Evolutionary conservation across 2,797 vertebrate species (phyloP).

Genomic region (Dicrostonyx torquatus): DNA sequence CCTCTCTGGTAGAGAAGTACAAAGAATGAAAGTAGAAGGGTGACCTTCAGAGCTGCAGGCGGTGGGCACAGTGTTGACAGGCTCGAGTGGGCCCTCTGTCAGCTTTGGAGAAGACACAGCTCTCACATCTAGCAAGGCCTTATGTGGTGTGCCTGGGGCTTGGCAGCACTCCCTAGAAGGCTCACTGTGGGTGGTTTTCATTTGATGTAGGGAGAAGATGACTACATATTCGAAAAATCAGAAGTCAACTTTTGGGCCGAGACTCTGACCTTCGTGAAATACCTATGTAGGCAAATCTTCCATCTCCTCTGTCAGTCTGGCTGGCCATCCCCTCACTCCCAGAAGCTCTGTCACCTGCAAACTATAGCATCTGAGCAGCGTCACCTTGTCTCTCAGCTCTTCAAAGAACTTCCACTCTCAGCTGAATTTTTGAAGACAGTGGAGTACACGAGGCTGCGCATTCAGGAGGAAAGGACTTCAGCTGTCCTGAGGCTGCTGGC

Average conservation of each 20-base stretch:
- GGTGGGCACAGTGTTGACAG: slow-evolving; percentile 17
- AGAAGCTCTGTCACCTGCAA: slow-evolving; percentile 80
- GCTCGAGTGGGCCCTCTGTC: not conserved
- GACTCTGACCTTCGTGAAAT: slow-evolving; percentile 89
- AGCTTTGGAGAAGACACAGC: not conserved
- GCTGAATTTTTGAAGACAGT: slow-evolving; percentile 91
- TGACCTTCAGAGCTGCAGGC: slow-evolving; percentile 57
- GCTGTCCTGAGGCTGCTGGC: slow-evolving; percentile 87
- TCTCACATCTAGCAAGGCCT: not conserved
- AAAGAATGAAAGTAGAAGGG: slow-evolving; percentile 56
- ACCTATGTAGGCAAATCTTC: slow-evolving; percentile 89
- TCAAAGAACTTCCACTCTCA: slow-evolving; percentile 87
- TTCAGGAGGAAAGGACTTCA: slow-evolving; percentile 87
- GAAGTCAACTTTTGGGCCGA: slow-evolving; percentile 97
- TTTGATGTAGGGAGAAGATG: slow-evolving; percentile 90
- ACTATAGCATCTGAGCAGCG: slow-evolving; percentile 82
- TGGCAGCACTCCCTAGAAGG: not conserved
- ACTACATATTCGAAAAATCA: slow-evolving; percentile 95
- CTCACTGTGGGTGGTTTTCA: not conserved
- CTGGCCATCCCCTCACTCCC: slow-evolving; percentile 46
- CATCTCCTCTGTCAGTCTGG: slow-evolving; percentile 67
- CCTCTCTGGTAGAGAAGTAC: slow-evolving; percentile 38
- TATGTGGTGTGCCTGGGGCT: not conserved
- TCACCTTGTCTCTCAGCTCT: slow-evolving; percentile 78
- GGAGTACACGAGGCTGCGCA: slow-evolving; percentile 89